Percentiles rank a stretch among this genome's conserved stretches.
Conservation (phyloP, 2,113 vertebrate species). For the Progne subis region DNA sequence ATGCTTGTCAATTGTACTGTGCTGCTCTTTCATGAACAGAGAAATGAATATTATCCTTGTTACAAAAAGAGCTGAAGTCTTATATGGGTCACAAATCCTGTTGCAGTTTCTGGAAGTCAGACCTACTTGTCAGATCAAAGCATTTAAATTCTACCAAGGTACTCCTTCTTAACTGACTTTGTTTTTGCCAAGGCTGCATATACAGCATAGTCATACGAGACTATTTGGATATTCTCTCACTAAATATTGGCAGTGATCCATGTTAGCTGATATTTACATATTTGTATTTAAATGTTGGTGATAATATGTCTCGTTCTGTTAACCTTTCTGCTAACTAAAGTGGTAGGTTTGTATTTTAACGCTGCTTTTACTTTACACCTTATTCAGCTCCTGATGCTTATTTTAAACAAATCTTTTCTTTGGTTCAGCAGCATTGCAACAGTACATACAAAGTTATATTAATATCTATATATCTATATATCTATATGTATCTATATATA, state of each 20-base stretch:
- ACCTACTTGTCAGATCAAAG: slow-evolving; percentile 16
- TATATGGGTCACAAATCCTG: slow-evolving; percentile 24
- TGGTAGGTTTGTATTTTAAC: not conserved
- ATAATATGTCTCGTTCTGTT: not conserved
- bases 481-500: not conserved
- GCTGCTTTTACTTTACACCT: not conserved
- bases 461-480: not conserved
- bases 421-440: not conserved
- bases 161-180: not conserved
- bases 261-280: not conserved
- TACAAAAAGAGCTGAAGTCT: not conserved
- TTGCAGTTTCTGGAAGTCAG: not conserved
- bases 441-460: not conserved
- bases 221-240: not conserved
- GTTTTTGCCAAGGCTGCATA: not conserved
- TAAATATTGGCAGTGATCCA: not conserved
- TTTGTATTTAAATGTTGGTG: not conserved
- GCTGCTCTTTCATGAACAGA: slow-evolving; percentile 17
- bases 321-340: not conserved
- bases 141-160: not conserved
- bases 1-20: not conserved
- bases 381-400: not conserved
- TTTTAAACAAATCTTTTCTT: not conserved
- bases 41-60: not conserved
- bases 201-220: not conserved